Conservation (phyloP, 2,113 vertebrate species). For the Tragelaphus scriptus region DNA sequence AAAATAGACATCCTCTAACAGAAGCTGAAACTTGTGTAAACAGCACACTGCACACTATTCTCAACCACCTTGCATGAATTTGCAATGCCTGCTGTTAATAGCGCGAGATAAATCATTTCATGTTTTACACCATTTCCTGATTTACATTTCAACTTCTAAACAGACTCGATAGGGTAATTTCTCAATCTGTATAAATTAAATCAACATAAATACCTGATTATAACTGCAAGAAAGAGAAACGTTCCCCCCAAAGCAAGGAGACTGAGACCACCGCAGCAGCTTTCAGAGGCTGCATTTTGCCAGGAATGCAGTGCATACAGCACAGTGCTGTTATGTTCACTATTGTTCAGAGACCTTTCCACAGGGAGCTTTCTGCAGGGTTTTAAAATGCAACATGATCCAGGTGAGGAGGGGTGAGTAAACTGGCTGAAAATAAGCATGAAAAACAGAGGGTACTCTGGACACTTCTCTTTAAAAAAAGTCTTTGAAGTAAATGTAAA, state of each 20-base stretch:
- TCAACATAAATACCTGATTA: conserved; percentile 40
- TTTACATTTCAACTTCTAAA: conserved; percentile 46
- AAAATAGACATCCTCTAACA: conserved; percentile 81
- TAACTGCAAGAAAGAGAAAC: background rate
- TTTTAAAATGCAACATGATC: background rate
- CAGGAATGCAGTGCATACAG: background rate
- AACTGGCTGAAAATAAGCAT: background rate
- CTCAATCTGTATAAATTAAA: conserved; percentile 29
- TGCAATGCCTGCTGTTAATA: conserved; percentile 70
- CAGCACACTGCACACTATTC: conserved; percentile 70
- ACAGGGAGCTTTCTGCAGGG: background rate
- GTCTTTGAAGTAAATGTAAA: background rate
- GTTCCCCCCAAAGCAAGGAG: background rate
- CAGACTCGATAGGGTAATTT: background rate
- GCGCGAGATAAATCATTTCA: conserved; percentile 34
- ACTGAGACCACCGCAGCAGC: background rate
- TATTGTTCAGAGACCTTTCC: conserved; percentile 25
- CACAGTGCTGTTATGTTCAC: background rate
- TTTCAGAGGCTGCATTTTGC: conserved; percentile 13
- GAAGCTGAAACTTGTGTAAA: conserved; percentile 80
- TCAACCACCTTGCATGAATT: conserved; percentile 72
- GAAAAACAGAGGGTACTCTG: background rate
- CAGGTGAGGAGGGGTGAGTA: background rate
- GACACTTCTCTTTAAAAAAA: background rate
- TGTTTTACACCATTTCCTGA: conserved; percentile 30